Base-by-base conservation (phyloP, 2,888 invertebrate genomes). In the Portevinia maculata region DNA sequence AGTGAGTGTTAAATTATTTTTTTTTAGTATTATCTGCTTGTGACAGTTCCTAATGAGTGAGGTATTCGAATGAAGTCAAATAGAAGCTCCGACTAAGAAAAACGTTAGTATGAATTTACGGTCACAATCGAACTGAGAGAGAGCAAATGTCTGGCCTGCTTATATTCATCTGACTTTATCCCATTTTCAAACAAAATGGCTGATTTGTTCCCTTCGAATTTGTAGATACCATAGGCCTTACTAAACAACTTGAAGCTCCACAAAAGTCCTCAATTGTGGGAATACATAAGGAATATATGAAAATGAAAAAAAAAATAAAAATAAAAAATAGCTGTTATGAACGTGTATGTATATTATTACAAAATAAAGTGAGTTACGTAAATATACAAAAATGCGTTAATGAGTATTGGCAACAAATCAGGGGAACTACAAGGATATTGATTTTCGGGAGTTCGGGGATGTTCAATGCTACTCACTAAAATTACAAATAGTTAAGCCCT, bases 401-500 rank as follows among this genome's bases (percentile, higher is more conserved):
- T 73, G 50, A 57, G 50, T 39, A 39, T 67, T 60, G 46, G 3
- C 53, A 60, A 81, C 59, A 70, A 83, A 71, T 53, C 37, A 17
- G 5, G 78, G 67, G 50, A 62, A 13, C 83, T 83, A 83, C 83
- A 28, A 50, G 78, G 48, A 65, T n/a, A 13, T 57, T 57, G 48
- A 64, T 69, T 32, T 64, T 21, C 9, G 44, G 44, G 48, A 44
- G 24, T 24, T 24, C 3, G 24, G 65, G 55, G 17, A 46, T 55
- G 19, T 13, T 57, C 6, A 3, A 59, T 62, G 73, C 71, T 73
- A 71, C 67, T 71, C 53, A 67, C 83, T 71, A 75, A 37, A 32
- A 28, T 50, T 52, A 75, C 50, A 78, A 83, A 83, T 83, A 83
- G 83, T 83, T 67, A 78, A 83, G 83, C 83, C 83, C 83, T 83